These are phyloP conservation scores for Alauda arvensis DNA, from an alignment of 2,797 vertebrate genomes.

Conservation along the genomic window DNA sequence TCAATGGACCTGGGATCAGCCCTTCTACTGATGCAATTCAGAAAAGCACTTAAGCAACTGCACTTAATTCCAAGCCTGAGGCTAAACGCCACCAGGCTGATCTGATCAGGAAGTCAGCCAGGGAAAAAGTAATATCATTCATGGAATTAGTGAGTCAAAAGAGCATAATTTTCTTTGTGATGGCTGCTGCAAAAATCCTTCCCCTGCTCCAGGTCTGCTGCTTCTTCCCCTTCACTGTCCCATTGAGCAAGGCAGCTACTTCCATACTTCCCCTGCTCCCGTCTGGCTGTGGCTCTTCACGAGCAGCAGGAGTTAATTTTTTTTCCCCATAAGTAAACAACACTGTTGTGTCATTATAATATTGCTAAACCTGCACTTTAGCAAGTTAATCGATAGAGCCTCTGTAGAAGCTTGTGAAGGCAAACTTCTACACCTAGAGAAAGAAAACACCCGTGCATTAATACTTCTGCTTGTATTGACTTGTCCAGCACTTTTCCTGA, in stretches of 20 bases:
- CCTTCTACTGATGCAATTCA: not conserved
- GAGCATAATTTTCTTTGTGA: not conserved
- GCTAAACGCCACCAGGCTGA: not conserved
- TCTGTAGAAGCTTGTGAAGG: not conserved
- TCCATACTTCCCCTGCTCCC: not conserved
- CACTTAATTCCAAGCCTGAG: not conserved
- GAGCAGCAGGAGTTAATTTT: not conserved
- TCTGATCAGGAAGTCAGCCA: not conserved
- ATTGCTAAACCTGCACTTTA: not conserved
- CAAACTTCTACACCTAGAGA: not conserved
- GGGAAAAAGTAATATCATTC: not conserved
- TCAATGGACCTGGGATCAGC: not conserved
- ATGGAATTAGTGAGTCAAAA: not conserved
- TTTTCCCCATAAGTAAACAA: not conserved
- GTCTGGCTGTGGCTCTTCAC: fast-evolving
- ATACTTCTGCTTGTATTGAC: not conserved
- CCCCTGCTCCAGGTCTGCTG: not conserved
- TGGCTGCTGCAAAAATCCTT: not conserved
- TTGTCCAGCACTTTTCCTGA: not conserved
- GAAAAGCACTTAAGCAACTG: not conserved
- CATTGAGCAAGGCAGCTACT: not conserved
- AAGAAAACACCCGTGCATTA: not conserved
- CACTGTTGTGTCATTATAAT: not conserved
- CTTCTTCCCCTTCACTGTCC: not conserved
- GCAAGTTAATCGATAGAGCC: not conserved